These are phyloP conservation scores for Calypte anna DNA, from an alignment of 2,113 vertebrate species.

Conservation along the genomic window DNA sequence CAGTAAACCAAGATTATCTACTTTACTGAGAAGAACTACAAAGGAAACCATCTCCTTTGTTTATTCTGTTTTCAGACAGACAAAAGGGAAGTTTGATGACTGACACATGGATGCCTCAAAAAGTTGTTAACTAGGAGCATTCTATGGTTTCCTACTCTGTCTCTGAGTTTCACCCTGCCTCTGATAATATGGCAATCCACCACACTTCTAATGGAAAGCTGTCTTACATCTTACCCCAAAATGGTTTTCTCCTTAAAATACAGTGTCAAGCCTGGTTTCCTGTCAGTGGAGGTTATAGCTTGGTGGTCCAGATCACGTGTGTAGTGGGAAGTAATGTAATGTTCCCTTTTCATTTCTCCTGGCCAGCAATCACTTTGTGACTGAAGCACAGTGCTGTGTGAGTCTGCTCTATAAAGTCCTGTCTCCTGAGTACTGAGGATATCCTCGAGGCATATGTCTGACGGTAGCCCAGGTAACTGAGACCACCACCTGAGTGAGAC, in stretches of 20 bases:
- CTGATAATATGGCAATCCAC: not conserved
- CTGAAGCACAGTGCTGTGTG: slow-evolving; percentile 21
- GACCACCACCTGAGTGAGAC: slow-evolving; percentile 23
- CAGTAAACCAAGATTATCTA: slow-evolving; percentile 42
- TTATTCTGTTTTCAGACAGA: slow-evolving; percentile 42
- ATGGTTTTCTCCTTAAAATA: not conserved
- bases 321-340: slow-evolving; percentile 39
- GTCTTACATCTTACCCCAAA: not conserved
- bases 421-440: slow-evolving; percentile 41
- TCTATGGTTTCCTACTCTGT: not conserved
- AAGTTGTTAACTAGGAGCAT: slow-evolving; percentile 32
- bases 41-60: slow-evolving; percentile 43
- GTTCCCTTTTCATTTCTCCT: slow-evolving; percentile 53
- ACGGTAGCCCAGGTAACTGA: slow-evolving; percentile 24
- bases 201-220: not conserved
- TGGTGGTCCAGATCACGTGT: slow-evolving; percentile 42
- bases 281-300: slow-evolving; percentile 16
- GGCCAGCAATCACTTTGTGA: slow-evolving; percentile 34
- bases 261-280: not conserved
- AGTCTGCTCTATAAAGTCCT: slow-evolving; percentile 46
- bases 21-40: slow-evolving; percentile 20
- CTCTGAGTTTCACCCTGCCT: not conserved
- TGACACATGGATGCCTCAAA: slow-evolving; percentile 4
- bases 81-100: slow-evolving; percentile 33
- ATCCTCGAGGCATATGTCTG: slow-evolving; percentile 35